A percentile compares a stretch with the other conserved stretches of the same genome.
These are phyloP conservation scores for Cheilosia impressa DNA, from an alignment of 2,888 invertebrate species.

Conservation along the genomic window DNA sequence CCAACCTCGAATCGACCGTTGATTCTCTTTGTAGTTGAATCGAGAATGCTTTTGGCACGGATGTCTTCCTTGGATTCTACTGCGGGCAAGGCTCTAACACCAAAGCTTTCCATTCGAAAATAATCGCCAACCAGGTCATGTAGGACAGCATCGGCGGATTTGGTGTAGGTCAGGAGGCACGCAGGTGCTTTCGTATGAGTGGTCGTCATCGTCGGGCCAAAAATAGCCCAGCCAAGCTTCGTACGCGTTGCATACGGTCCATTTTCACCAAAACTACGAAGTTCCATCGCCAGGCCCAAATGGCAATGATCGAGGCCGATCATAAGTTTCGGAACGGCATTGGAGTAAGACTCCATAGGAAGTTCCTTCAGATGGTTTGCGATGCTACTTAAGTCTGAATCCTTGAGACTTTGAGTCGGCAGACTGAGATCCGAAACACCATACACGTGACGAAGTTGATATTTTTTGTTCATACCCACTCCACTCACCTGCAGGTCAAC, in stretches of 20 bases:
- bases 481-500: constrained; percentile 25
- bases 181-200: background rate
- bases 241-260: no score
- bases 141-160: background rate
- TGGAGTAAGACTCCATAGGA: constrained; percentile 25
- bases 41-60: constrained; percentile 10
- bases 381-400: constrained; percentile 10
- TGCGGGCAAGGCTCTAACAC: constrained; percentile 3
- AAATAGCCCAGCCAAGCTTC: no score
- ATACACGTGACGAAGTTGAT: constrained; percentile 17
- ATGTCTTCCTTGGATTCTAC: constrained; percentile 8
- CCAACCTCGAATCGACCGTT: constrained; percentile 25
- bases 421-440: constrained; percentile 26
- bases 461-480: constrained; percentile 13
- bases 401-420: constrained; percentile 13
- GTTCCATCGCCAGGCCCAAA: constrained; percentile 45
- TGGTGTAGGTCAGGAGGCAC: constrained; percentile 2
- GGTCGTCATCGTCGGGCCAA: no score
- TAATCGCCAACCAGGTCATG: background rate
- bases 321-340: constrained; percentile 36
- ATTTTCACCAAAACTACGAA: no score
- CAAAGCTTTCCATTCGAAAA: background rate
- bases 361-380: constrained; percentile 19
- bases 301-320: constrained; percentile 63
- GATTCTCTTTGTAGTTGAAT: constrained; percentile 23